phyloP scores from a whole-genome alignment of 2,797 vertebrate genomes.

The Enteromius anoplus region DNA sequence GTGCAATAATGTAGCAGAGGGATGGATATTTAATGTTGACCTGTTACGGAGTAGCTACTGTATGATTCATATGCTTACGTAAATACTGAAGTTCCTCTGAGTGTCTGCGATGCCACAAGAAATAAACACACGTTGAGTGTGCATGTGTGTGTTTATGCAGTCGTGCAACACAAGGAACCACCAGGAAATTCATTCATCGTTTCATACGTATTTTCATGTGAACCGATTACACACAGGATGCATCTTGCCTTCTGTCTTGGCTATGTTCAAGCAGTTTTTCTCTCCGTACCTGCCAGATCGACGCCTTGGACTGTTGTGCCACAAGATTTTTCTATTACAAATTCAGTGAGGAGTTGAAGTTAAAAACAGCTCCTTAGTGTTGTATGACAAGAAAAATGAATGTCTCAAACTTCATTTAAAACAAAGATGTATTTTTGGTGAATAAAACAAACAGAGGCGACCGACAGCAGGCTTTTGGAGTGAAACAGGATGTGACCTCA shows the following conservation, averaged over 20 bases:
- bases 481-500: constrained; percentile 51
- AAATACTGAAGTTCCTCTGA: constrained; percentile 10
- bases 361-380: neutral
- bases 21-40: neutral
- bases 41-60: neutral
- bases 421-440: neutral
- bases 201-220: neutral
- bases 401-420: neutral
- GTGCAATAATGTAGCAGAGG: neutral
- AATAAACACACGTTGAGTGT: constrained; percentile 22
- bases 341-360: neutral
- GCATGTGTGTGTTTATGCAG: constrained; percentile 4
- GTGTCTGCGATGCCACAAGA: constrained; percentile 7
- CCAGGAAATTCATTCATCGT: neutral
- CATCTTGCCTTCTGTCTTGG: neutral
- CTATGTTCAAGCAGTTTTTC: neutral
- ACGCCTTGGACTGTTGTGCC: neutral
- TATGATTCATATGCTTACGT: constrained; percentile 33
- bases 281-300: neutral
- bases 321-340: neutral
- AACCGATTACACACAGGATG: neutral
- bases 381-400: neutral
- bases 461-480: constrained; percentile 28
- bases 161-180: neutral
- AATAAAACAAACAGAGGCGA: neutral